Evolutionary conservation across 2,113 vertebrate genomes (phyloP).

Genomic region (Canis aureus): DNA sequence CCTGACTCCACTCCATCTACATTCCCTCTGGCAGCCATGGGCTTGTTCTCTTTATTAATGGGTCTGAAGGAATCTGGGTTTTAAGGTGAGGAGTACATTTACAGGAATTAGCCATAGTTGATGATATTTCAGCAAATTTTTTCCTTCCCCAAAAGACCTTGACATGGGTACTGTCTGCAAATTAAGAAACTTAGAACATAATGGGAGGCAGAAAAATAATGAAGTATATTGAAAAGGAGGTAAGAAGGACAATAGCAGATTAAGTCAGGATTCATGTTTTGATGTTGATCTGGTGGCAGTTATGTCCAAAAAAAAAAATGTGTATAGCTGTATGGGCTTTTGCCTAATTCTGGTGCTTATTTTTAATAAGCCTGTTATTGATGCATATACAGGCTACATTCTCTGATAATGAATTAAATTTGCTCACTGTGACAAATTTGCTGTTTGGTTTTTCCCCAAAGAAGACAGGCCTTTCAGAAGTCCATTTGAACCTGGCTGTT

Average conservation of each 20-base stretch:
- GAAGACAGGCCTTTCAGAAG: too few relatives aligned
- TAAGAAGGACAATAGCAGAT: neutral
- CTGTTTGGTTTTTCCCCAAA: neutral
- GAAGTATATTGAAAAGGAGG: neutral
- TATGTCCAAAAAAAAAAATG: neutral
- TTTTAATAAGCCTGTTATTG: neutral
- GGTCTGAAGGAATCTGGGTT: neutral
- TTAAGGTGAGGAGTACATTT: neutral
- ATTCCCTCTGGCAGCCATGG: neutral
- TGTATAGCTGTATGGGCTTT: rapidly evolving
- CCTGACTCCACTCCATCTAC: neutral
- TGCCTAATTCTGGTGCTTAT: neutral
- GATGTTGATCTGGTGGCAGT: neutral
- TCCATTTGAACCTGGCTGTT: neutral
- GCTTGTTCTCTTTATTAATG: neutral
- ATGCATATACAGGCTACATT: too few relatives aligned
- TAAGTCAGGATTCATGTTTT: neutral
- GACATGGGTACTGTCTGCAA: neutral
- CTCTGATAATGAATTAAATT: neutral
- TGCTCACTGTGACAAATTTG: neutral
- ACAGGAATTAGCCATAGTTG: neutral
- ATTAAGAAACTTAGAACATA: neutral
- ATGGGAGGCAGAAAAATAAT: neutral
- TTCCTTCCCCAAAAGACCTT: neutral
- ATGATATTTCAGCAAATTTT: neutral